Base-by-base conservation (phyloP, 2,888 invertebrate species). In the Drosophila demipolita region DNA sequence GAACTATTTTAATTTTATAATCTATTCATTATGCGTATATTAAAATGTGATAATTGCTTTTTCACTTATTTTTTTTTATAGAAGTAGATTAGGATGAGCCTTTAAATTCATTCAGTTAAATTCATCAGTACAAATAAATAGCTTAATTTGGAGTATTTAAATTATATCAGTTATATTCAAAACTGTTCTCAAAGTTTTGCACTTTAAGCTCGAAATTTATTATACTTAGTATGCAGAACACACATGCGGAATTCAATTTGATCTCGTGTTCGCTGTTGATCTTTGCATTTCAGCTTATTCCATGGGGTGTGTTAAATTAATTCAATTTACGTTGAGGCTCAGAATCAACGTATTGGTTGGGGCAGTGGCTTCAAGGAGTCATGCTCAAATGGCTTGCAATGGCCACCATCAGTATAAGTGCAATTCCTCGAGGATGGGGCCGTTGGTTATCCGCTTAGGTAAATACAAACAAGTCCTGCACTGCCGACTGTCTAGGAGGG, bases 401-500 rank as follows among this genome's bases (percentile, higher is more conserved):
- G 59, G 61, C 58, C 58, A 53, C 67, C 63, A 65, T 73, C 66
- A 76, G 58, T 73, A 75, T 76, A 85, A 57, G 50, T 64, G 52
- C 55, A 62, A 54, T 40, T 12, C 61, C 52, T 36, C 54, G 38
- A 58, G 55, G 49, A 12, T 32, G 45, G 60, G 17, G 12, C 12
- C 54, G 59, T 66, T 80, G 85, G 66, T 87, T 78, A 73, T 76
- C 66, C 81, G 79, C 82, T 85, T 80, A 86, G 86, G 73, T 74
- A 83, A 87, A 82, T 75, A 71, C 66, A 66, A 70, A 68, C 67
- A 52, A 42, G 23, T 20, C 40, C 45, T 48, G 49, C 50, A 49
- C 55, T 62, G 54, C 48, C 53, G 53, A 29, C 45, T 62, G 50
- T 66, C 61, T 66, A 52, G 54, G 26, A 48, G 59, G 63, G 63